These are phyloP conservation scores for Pseudocheirus occidentalis DNA, from an alignment of 2,797 vertebrate genomes.

Conservation along the genomic window DNA sequence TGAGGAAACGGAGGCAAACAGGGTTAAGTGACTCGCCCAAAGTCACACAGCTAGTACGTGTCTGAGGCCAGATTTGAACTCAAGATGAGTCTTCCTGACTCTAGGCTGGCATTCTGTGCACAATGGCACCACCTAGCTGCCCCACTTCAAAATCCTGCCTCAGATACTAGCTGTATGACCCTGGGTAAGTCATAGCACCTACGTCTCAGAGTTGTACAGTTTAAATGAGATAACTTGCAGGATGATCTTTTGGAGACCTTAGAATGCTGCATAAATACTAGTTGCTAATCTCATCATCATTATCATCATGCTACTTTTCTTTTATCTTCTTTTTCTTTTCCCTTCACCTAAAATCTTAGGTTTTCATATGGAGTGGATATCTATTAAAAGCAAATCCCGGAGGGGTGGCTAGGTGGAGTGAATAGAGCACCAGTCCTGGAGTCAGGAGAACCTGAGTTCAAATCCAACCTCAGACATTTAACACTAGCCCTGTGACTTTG, in stretches of 20 bases:
- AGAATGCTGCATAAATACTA: not conserved
- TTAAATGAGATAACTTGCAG: not conserved
- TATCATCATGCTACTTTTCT: not conserved
- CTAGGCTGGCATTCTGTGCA: not conserved
- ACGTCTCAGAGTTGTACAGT: not conserved
- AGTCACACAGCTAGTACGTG: no score
- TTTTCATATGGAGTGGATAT: not conserved
- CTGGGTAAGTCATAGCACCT: not conserved
- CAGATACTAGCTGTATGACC: not conserved
- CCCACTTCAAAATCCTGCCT: not conserved
- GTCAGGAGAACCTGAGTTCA: no score
- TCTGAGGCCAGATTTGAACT: not conserved
- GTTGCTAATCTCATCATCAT: not conserved
- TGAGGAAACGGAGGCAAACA: not conserved
- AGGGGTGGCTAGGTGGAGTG: no score
- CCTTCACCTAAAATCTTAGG: not conserved
- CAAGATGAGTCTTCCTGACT: not conserved
- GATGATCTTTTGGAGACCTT: not conserved
- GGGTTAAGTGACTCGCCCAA: not conserved
- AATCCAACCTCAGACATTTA: no score
- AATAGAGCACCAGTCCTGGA: no score
- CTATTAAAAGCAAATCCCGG: not conserved
- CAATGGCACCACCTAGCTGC: not conserved
- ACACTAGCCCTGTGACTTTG: no score
- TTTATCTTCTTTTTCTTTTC: not conserved